Evolutionary conservation across 1,140 invertebrate genomes (phyloP).

Genomic region (Planococcus citri): DNA sequence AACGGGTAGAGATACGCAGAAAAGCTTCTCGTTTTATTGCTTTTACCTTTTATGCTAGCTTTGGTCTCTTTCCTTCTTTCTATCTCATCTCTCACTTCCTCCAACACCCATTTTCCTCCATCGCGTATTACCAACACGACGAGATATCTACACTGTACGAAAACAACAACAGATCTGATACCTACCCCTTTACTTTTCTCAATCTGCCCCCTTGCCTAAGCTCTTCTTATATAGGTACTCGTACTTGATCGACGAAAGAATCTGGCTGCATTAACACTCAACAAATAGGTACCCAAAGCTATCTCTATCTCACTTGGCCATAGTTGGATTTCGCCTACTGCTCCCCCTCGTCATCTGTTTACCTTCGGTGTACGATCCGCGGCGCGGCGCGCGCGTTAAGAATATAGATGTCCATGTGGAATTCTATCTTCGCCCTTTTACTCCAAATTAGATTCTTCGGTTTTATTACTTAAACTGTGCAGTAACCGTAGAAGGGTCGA

Average conservation of each 20-base stretch:
- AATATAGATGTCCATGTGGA: constrained; percentile 6
- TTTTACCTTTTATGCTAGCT: background rate
- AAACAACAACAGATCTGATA: too few relatives aligned
- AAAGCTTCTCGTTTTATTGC: background rate
- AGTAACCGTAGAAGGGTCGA: constrained; percentile 17
- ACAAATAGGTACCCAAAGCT: background rate
- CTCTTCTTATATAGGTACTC: too few relatives aligned
- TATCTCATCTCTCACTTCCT: too few relatives aligned
- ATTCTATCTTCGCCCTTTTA: constrained; percentile 6
- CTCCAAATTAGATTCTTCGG: constrained; percentile 6
- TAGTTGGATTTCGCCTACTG: constrained; percentile 1
- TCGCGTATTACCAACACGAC: too few relatives aligned
- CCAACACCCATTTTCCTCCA: too few relatives aligned
- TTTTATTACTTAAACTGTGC: background rate
- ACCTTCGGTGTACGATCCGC: too few relatives aligned
- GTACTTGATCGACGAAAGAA: background rate
- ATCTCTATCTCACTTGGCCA: too few relatives aligned
- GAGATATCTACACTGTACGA: background rate
- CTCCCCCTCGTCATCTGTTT: too few relatives aligned
- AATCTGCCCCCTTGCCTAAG: too few relatives aligned
- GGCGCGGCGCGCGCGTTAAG: background rate
- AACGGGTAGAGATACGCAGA: background rate
- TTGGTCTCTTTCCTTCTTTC: too few relatives aligned
- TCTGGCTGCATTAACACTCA: background rate
- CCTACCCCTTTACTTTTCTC: too few relatives aligned